Evolutionary conservation across 2,888 invertebrate genomes (phyloP), one percentile per base, ranked within the genome.

Genomic region (Leptinotarsa juncta): DNA sequence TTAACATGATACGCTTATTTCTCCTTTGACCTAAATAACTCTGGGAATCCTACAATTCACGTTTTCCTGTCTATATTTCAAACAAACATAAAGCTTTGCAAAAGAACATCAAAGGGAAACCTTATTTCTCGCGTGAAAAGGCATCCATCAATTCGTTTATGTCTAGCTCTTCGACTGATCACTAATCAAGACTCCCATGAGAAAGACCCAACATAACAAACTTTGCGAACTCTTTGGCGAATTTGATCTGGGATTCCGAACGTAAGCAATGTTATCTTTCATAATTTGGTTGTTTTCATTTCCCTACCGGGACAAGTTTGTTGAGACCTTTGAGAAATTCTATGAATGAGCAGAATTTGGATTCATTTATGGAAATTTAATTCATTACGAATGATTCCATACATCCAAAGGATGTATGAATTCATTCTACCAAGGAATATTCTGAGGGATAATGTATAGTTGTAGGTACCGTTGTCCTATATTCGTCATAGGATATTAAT

Each of bases 141-240:
- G n/a, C 42, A 18, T 62, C 62, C 62, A 62, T 62, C 62, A 26
- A 62, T 62, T 32, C 62, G 62, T 62, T 62, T 26, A 26, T 26
- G 62, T 26, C 62, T n/a, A 14, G 18, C 42, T 62, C 62, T 57
- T 62, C 62, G 62, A 62, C 7, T 62, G 26, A 62, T 62, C 62
- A 62, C 62, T 62, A 62, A 62, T 62, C 62, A 20, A 62, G 32
- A 42, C 4, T 42, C 32, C 62, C 62, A n/a, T 62, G 62, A n/a
- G 62, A 42, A 62, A 62, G 62, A 42, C 42, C 62, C 62, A n/a
- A 62, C 62, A 42, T 42, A 62, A 62, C 18, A 62, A 62, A 62
- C 42, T 62, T 62, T 62, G 32, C 5, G n/a, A 62, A 62, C 32
- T 32, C 26, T 16, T 32, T 15, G 32, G 62, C 4, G 32, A 62